phyloP scores from a whole-genome alignment of 2,888 invertebrate genomes.

The Pheosia gnoma region DNA sequence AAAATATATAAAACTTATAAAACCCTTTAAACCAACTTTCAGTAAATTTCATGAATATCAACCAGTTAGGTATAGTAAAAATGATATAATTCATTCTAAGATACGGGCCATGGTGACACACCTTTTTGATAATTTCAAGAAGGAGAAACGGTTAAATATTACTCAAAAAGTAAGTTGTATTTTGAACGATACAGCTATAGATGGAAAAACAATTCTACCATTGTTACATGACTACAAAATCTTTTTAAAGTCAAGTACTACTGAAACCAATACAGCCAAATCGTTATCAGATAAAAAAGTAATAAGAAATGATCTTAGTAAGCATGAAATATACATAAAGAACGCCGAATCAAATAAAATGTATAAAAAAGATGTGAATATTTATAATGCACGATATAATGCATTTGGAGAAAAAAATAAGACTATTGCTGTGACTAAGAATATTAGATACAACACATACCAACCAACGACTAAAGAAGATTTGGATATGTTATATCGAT shows the following conservation, averaged over 20 bases:
- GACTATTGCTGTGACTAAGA: slow-evolving; percentile 21
- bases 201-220: slow-evolving; percentile 3
- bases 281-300: neutral
- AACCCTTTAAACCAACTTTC: neutral
- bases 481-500: slow-evolving; percentile 28
- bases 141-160: neutral
- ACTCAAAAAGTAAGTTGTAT: neutral
- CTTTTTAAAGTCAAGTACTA: neutral
- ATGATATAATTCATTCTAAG: neutral
- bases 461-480: slow-evolving; percentile 52
- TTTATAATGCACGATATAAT: slow-evolving; percentile 9
- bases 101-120: neutral
- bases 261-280: neutral
- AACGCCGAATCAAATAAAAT: neutral
- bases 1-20: neutral
- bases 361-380: neutral
- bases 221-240: neutral
- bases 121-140: neutral
- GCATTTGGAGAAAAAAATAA: slow-evolving; percentile 12
- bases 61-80: neutral
- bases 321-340: neutral
- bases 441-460: slow-evolving; percentile 60
- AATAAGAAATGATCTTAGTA: neutral
- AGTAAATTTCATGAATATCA: neutral
- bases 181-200: neutral